These are phyloP conservation scores for Bombus polaris DNA, from an alignment of 1,140 invertebrate species.

Conservation along the genomic window DNA sequence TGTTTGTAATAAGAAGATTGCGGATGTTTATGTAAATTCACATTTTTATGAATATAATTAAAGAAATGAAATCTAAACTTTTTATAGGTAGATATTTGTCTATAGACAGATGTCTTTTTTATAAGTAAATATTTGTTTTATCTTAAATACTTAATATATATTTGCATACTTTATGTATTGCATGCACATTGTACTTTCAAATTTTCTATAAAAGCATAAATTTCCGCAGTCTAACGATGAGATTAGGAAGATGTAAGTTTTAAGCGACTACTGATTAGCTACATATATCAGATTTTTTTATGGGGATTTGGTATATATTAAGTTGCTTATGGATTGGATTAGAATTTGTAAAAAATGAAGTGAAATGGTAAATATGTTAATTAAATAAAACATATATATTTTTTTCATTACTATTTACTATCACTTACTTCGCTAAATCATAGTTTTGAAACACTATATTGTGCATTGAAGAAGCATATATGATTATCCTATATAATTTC, in stretches of 20 bases:
- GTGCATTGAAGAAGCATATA: background rate
- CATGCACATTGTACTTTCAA: too few relatives aligned
- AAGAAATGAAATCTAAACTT: too few relatives aligned
- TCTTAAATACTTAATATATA: too few relatives aligned
- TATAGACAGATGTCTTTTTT: too few relatives aligned
- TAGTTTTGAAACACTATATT: background rate
- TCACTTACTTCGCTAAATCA: background rate
- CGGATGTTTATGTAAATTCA: too few relatives aligned
- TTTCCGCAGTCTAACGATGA: too few relatives aligned
- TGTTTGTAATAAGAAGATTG: background rate
- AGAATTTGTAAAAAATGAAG: background rate
- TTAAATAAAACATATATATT: background rate
- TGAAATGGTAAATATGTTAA: background rate
- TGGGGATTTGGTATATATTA: background rate
- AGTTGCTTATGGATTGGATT: background rate
- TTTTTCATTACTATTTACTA: background rate
- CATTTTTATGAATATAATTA: too few relatives aligned
- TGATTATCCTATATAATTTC: background rate
- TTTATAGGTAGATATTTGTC: too few relatives aligned
- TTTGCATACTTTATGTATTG: too few relatives aligned
- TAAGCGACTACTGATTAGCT: background rate
- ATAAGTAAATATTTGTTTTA: too few relatives aligned
- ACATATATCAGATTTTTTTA: background rate
- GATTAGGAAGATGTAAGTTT: background rate
- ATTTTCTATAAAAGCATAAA: too few relatives aligned